phyloP scores from a whole-genome alignment of 1,140 invertebrate genomes.

The Philopotamus ludificatus region DNA sequence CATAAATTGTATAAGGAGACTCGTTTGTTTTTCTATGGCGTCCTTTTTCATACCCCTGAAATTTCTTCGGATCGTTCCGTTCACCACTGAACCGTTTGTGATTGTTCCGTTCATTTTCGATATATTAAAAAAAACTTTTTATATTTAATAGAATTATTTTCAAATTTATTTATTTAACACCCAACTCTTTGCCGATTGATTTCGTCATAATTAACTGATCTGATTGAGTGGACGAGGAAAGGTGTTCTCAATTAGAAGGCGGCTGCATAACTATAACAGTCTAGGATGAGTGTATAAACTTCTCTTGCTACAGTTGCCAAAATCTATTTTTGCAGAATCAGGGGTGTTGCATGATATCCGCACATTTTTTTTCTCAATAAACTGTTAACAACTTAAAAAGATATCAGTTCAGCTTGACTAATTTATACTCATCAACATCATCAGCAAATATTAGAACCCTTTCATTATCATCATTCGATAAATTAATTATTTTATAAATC shows the following conservation, averaged over 20 bases:
- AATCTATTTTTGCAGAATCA: slow-evolving; percentile 56
- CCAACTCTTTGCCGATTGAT: not conserved
- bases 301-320: slow-evolving; percentile 50
- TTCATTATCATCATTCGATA: no score
- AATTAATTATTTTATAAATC: no score
- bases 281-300: slow-evolving; percentile 45
- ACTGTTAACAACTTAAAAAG: no score
- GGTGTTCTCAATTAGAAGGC: slow-evolving; percentile 44
- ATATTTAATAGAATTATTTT: not conserved
- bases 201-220: slow-evolving; percentile 5
- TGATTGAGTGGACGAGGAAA: slow-evolving; percentile 4
- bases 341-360: slow-evolving; percentile 38
- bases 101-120: no score
- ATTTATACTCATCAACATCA: no score
- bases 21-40: slow-evolving; percentile 67
- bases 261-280: slow-evolving; percentile 48
- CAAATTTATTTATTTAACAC: not conserved
- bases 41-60: slow-evolving; percentile 74
- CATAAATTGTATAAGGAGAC: slow-evolving; percentile 69
- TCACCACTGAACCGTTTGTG: slow-evolving; percentile 48
- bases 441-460: no score
- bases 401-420: no score
- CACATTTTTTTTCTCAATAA: no score
- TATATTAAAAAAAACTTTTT: not conserved
- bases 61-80: slow-evolving; percentile 51